Evolutionary conservation across 2,797 vertebrate genomes (phyloP).

Genomic region (Characodon lateralis): DNA sequence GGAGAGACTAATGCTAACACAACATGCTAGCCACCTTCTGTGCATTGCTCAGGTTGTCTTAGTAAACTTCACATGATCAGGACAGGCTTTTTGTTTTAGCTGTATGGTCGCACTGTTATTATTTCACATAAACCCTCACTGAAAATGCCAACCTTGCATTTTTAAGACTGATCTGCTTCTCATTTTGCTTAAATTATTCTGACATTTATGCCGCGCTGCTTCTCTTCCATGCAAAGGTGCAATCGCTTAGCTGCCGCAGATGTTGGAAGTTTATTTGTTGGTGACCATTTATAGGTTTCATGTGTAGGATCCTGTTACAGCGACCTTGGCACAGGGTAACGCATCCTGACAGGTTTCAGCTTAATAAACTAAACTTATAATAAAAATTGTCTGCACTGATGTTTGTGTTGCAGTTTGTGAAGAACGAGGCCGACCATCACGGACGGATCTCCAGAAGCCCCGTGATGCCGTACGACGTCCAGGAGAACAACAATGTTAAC

Average conservation of each 20-base stretch:
- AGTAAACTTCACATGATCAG: no score
- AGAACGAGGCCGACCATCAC: conserved; percentile 77
- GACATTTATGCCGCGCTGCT: conserved; percentile 11
- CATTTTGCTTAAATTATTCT: no score
- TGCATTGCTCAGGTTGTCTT: no score
- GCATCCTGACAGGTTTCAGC: conserved; percentile 7
- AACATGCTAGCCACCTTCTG: no score
- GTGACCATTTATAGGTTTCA: conserved; percentile 53
- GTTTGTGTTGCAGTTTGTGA: conserved; percentile 75
- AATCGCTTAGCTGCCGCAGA: neutral
- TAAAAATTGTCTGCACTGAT: neutral
- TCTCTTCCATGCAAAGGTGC: conserved; percentile 38
- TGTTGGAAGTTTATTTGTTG: neutral
- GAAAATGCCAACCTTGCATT: no score
- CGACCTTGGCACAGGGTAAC: conserved; percentile 17
- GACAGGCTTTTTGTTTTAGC: no score
- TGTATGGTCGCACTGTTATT: no score
- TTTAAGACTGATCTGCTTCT: no score
- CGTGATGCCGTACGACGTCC: conserved; percentile 82
- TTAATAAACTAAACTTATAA: neutral
- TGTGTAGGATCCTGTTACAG: conserved; percentile 32
- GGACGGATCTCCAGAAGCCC: conserved; percentile 82
- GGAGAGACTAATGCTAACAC: no score
- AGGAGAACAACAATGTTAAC: conserved; percentile 86
- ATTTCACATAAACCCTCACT: no score